Evolutionary conservation across 2,888 invertebrate genomes (phyloP).

Genomic region (Volucella bombylans): DNA sequence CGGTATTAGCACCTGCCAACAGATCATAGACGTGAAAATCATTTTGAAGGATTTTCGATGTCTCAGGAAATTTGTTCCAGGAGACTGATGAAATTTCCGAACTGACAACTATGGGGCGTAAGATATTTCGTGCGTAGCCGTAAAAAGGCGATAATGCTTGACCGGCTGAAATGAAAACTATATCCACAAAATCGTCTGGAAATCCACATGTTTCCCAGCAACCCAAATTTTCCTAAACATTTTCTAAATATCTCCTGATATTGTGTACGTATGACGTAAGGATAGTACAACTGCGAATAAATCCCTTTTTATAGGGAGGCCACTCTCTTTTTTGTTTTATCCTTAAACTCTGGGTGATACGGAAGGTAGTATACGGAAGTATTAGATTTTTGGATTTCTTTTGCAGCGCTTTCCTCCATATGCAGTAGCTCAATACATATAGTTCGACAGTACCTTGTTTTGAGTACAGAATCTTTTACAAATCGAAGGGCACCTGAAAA

Average conservation of each 20-base stretch:
- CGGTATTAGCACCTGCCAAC: not conserved
- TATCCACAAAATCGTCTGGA: not conserved
- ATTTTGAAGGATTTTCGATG: not conserved
- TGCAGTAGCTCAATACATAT: too few species aligned
- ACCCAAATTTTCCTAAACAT: not conserved
- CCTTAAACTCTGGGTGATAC: too few species aligned
- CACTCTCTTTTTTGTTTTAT: too few species aligned
- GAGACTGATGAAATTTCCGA: not conserved
- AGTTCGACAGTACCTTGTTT: too few species aligned
- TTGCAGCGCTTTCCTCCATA: too few species aligned
- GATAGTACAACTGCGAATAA: not conserved
- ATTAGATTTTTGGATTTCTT: too few species aligned
- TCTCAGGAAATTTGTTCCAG: not conserved
- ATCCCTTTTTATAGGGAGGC: too few species aligned
- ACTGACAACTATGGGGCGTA: not conserved
- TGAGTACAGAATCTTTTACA: too few species aligned
- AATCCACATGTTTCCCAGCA: not conserved
- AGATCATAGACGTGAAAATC: not conserved
- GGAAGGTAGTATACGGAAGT: too few species aligned
- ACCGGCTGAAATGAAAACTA: not conserved
- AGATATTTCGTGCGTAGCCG: not conserved
- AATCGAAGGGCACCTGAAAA: too few species aligned
- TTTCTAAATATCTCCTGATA: slow-evolving; percentile 1
- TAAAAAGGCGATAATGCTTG: not conserved
- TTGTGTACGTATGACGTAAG: not conserved